A percentile compares a stretch with the other conserved stretches of the same genome.
Evolutionary conservation across 2,113 vertebrate genomes (phyloP).

Genomic region (Platysternon megacephalum): DNA sequence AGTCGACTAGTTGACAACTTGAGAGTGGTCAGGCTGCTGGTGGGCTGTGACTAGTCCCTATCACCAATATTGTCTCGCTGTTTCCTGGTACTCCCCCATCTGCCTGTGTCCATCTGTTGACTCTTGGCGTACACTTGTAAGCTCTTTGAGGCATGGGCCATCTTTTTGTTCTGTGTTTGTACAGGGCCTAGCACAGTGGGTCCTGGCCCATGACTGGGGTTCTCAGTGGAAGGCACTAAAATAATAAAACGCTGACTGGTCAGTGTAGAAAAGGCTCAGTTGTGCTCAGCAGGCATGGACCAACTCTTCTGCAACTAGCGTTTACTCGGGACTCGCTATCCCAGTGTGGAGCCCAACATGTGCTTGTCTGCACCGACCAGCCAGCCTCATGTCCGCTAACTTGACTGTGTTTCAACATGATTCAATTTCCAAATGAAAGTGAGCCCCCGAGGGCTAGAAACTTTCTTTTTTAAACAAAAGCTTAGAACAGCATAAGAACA

Average conservation of each 20-base stretch:
- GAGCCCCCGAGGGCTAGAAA: neutral
- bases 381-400: fast-evolving
- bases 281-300: neutral
- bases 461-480: neutral
- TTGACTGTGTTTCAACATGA: neutral
- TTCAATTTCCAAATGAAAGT: neutral
- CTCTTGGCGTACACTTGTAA: neutral
- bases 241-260: neutral
- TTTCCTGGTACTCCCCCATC: neutral
- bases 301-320: fast-evolving
- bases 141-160: neutral
- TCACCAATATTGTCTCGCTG: neutral
- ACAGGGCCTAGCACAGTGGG: neutral
- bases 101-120: neutral
- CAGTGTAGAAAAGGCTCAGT: neutral
- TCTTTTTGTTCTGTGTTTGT: neutral
- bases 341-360: neutral
- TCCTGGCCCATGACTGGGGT: too few relatives aligned
- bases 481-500: neutral
- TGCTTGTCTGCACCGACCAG: neutral
- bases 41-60: neutral
- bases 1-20: neutral
- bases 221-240: neutral
- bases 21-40: neutral
- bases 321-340: neutral